phyloP scores from a whole-genome alignment of 2,888 invertebrate genomes.

The Nebria salina region DNA sequence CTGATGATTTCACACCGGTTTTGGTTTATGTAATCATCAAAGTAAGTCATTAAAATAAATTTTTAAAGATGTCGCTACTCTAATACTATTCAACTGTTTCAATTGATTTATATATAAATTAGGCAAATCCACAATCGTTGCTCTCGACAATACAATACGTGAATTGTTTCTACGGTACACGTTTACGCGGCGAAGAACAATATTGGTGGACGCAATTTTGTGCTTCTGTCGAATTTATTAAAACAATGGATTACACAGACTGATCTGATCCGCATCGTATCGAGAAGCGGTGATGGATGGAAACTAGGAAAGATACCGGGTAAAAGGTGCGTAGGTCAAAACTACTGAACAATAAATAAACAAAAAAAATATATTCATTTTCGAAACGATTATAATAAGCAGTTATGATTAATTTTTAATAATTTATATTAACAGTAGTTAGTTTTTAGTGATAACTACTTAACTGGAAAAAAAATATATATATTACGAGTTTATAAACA shows the following conservation, averaged over 20 bases:
- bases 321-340: slow-evolving; percentile 38
- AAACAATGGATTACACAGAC: slow-evolving; percentile 89
- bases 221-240: slow-evolving; percentile 96
- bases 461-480: background rate
- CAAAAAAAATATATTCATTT: background rate
- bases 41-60: slow-evolving; percentile 63
- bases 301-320: slow-evolving; percentile 19
- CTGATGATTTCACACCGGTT: slow-evolving; percentile 96
- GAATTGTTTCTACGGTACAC: slow-evolving; percentile 86
- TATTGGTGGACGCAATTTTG: slow-evolving; percentile 99
- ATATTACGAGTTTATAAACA: slow-evolving; percentile 10
- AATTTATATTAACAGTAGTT: slow-evolving; percentile 27
- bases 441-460: slow-evolving; percentile 14
- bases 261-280: slow-evolving; percentile 50
- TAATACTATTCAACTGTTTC: too few species aligned
- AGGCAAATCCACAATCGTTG: slow-evolving; percentile 94
- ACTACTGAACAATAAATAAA: background rate
- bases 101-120: slow-evolving; percentile 40
- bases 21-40: slow-evolving; percentile 96
- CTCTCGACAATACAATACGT: slow-evolving; percentile 97
- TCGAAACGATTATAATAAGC: background rate
- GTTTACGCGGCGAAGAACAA: slow-evolving; percentile 87
- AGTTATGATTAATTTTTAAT: background rate
- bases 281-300: background rate
- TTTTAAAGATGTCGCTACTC: background rate